Evolutionary conservation across 2,888 invertebrate genomes (phyloP).

Genomic region (Sclerodermus sp.): DNA sequence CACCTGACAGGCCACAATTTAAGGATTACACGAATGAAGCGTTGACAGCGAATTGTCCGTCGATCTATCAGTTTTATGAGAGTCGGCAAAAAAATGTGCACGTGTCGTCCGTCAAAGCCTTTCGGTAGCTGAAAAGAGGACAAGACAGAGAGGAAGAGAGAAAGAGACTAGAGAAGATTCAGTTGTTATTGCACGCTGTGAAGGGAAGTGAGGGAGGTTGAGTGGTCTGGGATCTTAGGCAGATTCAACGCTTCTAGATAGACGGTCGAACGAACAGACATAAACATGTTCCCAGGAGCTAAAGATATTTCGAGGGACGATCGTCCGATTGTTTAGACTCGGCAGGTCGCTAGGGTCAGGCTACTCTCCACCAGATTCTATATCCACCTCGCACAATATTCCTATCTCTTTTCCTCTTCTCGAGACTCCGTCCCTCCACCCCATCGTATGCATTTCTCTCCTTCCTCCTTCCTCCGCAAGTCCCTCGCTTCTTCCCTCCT

Average conservation of each 20-base stretch:
- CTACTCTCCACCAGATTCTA: constrained; percentile 22
- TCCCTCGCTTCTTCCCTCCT: constrained; percentile 11
- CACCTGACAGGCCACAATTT: no score
- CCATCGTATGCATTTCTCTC: no score
- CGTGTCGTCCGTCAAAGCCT: no score
- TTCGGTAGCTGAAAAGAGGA: no score
- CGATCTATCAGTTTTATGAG: no score
- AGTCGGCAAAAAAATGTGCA: no score
- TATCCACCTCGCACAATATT: constrained; percentile 1
- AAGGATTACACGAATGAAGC: no score
- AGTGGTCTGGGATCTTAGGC: constrained; percentile 4
- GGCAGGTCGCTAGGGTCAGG: constrained; percentile 37
- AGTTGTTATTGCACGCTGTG: constrained; percentile 1
- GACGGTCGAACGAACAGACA: constrained; percentile 25
- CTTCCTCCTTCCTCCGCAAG: constrained; percentile 1
- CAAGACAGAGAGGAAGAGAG: no score
- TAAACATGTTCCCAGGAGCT: constrained; percentile 43
- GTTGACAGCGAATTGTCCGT: no score
- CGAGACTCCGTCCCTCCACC: no score
- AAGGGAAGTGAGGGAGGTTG: constrained; percentile 4
- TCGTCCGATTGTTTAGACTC: constrained; percentile 48
- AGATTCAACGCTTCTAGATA: not conserved
- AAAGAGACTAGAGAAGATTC: not conserved
- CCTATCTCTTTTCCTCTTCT: not conserved
- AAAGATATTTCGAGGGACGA: constrained; percentile 39